Conservation (phyloP, 2,888 invertebrate genomes). For the Aporophyla lueneburgensis region DNA sequence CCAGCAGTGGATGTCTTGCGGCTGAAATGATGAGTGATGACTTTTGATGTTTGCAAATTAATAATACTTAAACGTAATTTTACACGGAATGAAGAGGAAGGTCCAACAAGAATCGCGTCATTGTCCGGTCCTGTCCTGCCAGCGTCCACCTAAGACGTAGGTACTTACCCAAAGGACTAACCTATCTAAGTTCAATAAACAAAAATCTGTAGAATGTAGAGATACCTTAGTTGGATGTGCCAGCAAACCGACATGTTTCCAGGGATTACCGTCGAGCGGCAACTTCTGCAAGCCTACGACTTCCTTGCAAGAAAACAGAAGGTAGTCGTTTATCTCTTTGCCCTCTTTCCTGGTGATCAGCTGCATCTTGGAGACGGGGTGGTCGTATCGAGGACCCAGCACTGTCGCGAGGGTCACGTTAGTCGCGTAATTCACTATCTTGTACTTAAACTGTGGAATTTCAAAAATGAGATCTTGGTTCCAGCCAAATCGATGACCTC, state of each 20-base stretch:
- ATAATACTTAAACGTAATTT: not conserved
- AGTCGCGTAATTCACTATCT: constrained; percentile 91
- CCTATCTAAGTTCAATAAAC: not conserved
- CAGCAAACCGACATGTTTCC: constrained; percentile 91
- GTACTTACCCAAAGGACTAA: not conserved
- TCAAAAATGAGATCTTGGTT: not conserved
- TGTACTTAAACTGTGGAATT: constrained; percentile 92
- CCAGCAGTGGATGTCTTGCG: too few relatives aligned
- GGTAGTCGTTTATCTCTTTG: constrained; percentile 80
- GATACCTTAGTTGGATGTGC: constrained; percentile 92
- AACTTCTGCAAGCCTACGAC: constrained; percentile 93
- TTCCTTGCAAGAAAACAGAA: constrained; percentile 92
- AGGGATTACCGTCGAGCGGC: constrained; percentile 94
- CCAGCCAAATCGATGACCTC: not conserved
- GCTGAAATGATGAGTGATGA: too few relatives aligned
- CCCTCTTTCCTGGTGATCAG: constrained; percentile 77
- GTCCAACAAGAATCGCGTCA: not conserved
- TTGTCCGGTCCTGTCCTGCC: too few relatives aligned
- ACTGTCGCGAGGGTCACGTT: constrained; percentile 92
- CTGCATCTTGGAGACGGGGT: constrained; percentile 88
- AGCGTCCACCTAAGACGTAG: not conserved
- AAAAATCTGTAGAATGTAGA: not conserved
- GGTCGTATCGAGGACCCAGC: constrained; percentile 93
- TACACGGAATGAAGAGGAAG: not conserved
- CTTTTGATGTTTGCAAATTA: not conserved